These are phyloP conservation scores for Synanthedon vespiformis DNA, from an alignment of 2,888 invertebrate genomes.

Conservation along the genomic window DNA sequence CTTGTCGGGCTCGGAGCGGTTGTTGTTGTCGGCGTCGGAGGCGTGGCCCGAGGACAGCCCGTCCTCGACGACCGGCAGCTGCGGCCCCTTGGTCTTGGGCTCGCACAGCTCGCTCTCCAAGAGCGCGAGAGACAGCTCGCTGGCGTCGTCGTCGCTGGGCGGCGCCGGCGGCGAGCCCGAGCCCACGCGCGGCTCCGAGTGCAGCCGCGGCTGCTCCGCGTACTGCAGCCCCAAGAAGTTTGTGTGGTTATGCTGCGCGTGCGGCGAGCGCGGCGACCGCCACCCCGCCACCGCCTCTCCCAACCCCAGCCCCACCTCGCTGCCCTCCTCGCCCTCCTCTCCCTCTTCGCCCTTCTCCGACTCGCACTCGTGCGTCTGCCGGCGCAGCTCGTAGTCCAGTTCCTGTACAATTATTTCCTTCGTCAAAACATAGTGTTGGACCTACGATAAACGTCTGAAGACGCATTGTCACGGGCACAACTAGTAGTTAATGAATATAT, in stretches of 20 bases:
- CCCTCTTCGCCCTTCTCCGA: conserved; percentile 68
- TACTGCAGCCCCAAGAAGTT: conserved; percentile 67
- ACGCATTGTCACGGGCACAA: too few relatives aligned
- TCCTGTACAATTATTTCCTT: conserved; percentile 50
- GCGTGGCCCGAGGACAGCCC: conserved; percentile 94
- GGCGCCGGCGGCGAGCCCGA: conserved; percentile 66
- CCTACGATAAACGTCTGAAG: too few relatives aligned
- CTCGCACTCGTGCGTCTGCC: conserved; percentile 73
- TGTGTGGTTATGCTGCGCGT: conserved; percentile 68
- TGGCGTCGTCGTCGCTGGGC: conserved; percentile 95
- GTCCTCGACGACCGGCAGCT: conserved; percentile 94
- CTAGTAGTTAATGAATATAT: too few relatives aligned
- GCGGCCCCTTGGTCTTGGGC: conserved; percentile 64
- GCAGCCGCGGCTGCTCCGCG: conserved; percentile 46
- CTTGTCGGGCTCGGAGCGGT: conserved; percentile 75
- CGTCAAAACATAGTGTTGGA: too few relatives aligned
- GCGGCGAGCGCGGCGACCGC: conserved; percentile 71
- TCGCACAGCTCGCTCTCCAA: conserved; percentile 74
- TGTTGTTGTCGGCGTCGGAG: conserved; percentile 92
- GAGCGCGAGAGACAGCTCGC: conserved; percentile 82
- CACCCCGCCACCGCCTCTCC: conserved; percentile 72
- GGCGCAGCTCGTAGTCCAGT: conserved; percentile 79
- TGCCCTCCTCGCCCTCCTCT: conserved; percentile 22
- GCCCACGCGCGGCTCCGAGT: conserved; percentile 67
- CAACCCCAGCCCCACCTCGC: conserved; percentile 53